Evolutionary conservation across 30 jellyfish, hydroid and myxozoan species (phyloP).

Genomic region (Pelagia noctiluca): DNA sequence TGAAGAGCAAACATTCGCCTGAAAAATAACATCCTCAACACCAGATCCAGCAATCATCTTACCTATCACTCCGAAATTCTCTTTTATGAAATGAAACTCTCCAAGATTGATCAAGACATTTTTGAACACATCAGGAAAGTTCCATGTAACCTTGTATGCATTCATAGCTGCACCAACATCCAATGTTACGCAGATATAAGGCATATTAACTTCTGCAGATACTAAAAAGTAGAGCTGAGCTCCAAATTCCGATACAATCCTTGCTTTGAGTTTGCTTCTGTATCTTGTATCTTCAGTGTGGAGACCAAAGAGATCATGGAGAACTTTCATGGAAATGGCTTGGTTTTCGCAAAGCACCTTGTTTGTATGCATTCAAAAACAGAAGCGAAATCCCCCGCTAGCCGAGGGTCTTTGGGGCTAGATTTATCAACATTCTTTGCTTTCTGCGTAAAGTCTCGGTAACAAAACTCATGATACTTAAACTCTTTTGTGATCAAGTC

Average conservation of each 20-base stretch:
- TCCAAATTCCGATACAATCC: neutral
- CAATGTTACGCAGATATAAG: neutral
- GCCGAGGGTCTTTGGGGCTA: neutral
- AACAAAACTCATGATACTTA: slow-evolving; percentile 7
- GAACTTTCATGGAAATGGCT: slow-evolving; percentile 17
- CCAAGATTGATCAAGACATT: too few relatives aligned
- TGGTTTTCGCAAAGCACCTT: neutral
- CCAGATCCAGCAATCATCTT: neutral
- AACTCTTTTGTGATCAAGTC: slow-evolving; percentile 12
- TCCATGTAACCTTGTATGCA: slow-evolving; percentile 11
- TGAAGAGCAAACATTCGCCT: slow-evolving; percentile 19
- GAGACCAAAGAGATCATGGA: slow-evolving; percentile 15
- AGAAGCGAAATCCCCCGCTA: neutral
- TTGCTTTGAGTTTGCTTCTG: slow-evolving; percentile 14
- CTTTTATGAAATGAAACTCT: too few relatives aligned
- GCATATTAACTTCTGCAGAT: neutral
- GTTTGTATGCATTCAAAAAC: too few relatives aligned
- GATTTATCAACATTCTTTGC: neutral
- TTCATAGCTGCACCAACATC: neutral
- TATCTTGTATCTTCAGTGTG: slow-evolving; percentile 23
- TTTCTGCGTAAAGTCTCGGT: neutral
- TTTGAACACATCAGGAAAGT: too few relatives aligned
- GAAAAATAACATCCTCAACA: slow-evolving; percentile 13
- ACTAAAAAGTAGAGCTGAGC: slow-evolving; percentile 6
- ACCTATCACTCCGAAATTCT: too few relatives aligned